These are phyloP conservation scores for Muntiacus reevesi DNA, from an alignment of 2,113 vertebrate genomes.

Conservation along the genomic window DNA sequence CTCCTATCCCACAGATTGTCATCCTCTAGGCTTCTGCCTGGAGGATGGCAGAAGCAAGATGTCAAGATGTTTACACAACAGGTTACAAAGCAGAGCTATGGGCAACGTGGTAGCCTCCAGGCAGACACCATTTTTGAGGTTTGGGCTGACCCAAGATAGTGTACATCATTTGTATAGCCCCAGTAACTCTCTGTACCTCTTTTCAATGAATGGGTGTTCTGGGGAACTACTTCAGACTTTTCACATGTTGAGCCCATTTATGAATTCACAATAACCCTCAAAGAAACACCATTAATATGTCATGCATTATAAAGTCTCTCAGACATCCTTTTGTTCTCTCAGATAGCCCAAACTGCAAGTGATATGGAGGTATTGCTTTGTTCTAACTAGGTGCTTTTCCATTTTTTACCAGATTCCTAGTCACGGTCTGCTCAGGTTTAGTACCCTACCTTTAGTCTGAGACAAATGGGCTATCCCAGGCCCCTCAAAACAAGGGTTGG, in stretches of 20 bases:
- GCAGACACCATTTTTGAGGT: not conserved
- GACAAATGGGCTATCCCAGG: not conserved
- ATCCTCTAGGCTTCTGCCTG: not conserved
- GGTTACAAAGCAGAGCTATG: not conserved
- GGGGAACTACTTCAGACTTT: not conserved
- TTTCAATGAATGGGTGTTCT: not conserved
- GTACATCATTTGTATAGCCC: not conserved
- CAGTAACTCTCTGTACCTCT: not conserved
- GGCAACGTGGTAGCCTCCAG: not conserved
- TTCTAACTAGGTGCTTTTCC: not conserved
- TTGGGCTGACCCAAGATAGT: not conserved
- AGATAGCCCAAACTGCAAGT: not conserved
- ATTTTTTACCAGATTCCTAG: not conserved
- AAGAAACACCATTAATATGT: not conserved
- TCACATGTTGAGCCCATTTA: not conserved
- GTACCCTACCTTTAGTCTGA: not conserved
- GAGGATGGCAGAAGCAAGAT: not conserved
- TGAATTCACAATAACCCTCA: conserved; percentile 21
- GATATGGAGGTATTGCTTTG: not conserved
- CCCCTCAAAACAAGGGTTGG: not conserved
- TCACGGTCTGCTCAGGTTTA: not conserved
- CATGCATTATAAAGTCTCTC: not conserved
- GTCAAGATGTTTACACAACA: not conserved
- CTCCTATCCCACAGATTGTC: not conserved
- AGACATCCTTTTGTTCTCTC: not conserved